These are phyloP conservation scores for Percopsis omiscomaycus DNA, from an alignment of 2,797 vertebrate genomes.

Conservation along the genomic window DNA sequence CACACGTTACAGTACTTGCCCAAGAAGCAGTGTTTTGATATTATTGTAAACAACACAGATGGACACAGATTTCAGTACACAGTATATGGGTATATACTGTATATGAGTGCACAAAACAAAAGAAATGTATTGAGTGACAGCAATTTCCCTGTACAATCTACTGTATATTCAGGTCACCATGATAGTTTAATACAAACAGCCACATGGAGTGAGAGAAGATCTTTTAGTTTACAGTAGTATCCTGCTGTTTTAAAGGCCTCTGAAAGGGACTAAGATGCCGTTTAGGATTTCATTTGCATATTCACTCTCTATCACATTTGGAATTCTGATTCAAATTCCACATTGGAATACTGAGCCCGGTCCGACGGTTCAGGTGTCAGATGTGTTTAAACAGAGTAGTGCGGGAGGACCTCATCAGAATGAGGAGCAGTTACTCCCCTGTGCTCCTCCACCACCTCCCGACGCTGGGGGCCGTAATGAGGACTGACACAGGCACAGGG, in stretches of 20 bases:
- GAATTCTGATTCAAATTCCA: conserved; percentile 23
- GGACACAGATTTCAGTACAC: too few species aligned
- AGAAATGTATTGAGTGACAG: too few species aligned
- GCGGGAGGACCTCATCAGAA: conserved; percentile 12
- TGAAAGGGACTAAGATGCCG: conserved; percentile 4
- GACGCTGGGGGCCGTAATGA: conserved; percentile 55
- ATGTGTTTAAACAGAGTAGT: conserved; percentile 20
- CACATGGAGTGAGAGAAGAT: too few species aligned
- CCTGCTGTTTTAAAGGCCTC: neutral
- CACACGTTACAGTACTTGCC: too few species aligned
- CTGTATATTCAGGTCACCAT: too few species aligned
- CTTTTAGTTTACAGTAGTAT: too few species aligned
- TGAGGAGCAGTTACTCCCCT: conserved; percentile 23
- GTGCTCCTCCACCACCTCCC: conserved; percentile 26
- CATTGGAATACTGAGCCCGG: conserved; percentile 12
- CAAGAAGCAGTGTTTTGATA: too few species aligned
- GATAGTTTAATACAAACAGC: too few species aligned
- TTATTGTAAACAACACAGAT: too few species aligned
- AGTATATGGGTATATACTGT: too few species aligned
- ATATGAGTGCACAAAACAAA: too few species aligned
- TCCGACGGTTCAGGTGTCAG: conserved; percentile 5
- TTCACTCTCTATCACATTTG: conserved; percentile 6
- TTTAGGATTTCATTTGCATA: conserved; percentile 18
- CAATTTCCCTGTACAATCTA: too few species aligned
- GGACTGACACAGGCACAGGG: conserved; percentile 59